Evolutionary conservation across 37 sponge, comb jelly and placozoan genomes (phyloP).

Genomic region (Cliona cf. orientalis): DNA sequence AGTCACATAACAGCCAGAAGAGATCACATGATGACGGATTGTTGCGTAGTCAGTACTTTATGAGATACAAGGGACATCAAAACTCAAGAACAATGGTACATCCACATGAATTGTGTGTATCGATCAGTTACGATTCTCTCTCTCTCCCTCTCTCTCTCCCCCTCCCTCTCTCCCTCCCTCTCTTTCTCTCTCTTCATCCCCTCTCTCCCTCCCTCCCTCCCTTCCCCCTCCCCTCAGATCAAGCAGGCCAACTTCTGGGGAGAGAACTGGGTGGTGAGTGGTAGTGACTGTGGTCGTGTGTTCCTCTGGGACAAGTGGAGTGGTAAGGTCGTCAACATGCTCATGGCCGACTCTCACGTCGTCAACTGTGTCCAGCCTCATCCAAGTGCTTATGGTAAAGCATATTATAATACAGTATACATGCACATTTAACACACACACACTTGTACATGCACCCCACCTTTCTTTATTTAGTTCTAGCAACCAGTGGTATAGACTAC

Average conservation of each 20-base stretch:
- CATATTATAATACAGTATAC: background rate
- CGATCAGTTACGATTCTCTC: background rate
- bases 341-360: conserved; percentile 82
- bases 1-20: conserved; percentile 7
- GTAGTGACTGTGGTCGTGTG: conserved; percentile 92
- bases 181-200: too few relatives aligned
- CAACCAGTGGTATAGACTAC: conserved; percentile 92
- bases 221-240: conserved; percentile 79
- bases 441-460: too few relatives aligned
- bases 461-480: conserved; percentile 51
- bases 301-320: conserved; percentile 95
- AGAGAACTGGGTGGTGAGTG: conserved; percentile 79
- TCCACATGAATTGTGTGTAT: background rate
- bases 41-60: conserved; percentile 27
- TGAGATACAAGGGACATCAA: conserved; percentile 84
- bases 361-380: conserved; percentile 98
- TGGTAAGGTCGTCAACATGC: conserved; percentile 72
- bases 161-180: too few relatives aligned
- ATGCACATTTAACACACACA: too few relatives aligned
- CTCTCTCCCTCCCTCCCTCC: too few relatives aligned
- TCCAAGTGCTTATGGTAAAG: conserved; percentile 72
- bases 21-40: background rate
- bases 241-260: conserved; percentile 93
- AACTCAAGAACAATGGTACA: conserved; percentile 89
- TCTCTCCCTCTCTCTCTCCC: background rate